Base-by-base conservation (phyloP, 1,140 invertebrate species). In the Trachelipus rathkii region DNA sequence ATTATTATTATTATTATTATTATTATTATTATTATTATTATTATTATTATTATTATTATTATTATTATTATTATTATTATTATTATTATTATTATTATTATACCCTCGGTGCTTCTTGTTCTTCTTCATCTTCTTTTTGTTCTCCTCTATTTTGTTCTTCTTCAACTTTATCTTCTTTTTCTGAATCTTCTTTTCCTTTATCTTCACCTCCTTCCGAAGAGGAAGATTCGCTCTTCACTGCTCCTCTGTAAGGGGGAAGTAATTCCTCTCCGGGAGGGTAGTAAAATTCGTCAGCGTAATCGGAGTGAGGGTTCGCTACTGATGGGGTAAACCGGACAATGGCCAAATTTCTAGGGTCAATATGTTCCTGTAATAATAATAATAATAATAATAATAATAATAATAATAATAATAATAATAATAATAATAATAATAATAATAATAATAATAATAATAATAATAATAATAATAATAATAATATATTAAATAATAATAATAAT, bases 251-350 rank as follows among this genome's bases (percentile, higher is more conserved):
- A 15, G 50, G 50, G 8, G 50, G 50, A 19, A 60, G 50, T 8
- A 19, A 4, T 21, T 78, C 76, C 33, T 83, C 82, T n/a, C 83
- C 82, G 21, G 91, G 90, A 44, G 92, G 90, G 84, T 89, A 90
- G 83, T 92, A 94, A n/a, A 92, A 85, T 85, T 92, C 89, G 81
- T 93, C 91, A 3, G 91, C 90, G 82, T 90, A 92, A 79, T 91
- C 88, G 6, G 88, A 88, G 78, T 90, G 87, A 0, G 88, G 87
- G 79, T 91, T 84, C 4, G 87, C 85, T 50, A 88, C 87, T 74
- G 91, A 92, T 6, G 92, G 92, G 0, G 89, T 91, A 80, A 93
- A 94, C 77, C 90, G 90, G 0, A 95, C 90, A 80, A 91, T 91
- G 21, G 93, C 93, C 78, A 93, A 84, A 71, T 89, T 87, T 79